These are phyloP conservation scores for Epistrophella euchroma DNA, from an alignment of 2,888 invertebrate species.

Conservation along the genomic window DNA sequence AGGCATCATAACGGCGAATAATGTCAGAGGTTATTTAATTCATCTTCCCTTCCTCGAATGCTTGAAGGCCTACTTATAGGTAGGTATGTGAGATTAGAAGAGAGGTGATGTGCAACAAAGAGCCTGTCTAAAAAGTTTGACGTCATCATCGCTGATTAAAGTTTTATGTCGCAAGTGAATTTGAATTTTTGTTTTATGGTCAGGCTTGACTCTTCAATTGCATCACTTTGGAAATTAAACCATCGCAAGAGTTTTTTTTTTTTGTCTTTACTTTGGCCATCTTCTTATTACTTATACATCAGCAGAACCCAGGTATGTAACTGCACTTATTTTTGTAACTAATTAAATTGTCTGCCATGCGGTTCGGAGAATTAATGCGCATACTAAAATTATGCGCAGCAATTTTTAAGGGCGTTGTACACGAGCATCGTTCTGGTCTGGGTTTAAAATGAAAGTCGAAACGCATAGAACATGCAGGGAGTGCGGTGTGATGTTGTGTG, in stretches of 20 bases:
- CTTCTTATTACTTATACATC: not conserved
- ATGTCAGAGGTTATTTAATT: constrained; percentile 54
- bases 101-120: not conserved
- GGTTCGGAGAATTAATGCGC: constrained; percentile 40
- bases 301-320: not conserved
- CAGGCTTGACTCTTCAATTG: constrained; percentile 20
- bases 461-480: constrained; percentile 1
- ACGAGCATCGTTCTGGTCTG: constrained; percentile 16
- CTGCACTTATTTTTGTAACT: constrained; percentile 17
- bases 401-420: constrained; percentile 57
- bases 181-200: not conserved
- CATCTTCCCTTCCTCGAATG: not conserved
- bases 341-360: constrained; percentile 31
- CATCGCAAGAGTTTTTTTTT: not conserved
- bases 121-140: constrained; percentile 31
- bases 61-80: not conserved
- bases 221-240: constrained; percentile 25
- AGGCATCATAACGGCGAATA: constrained; percentile 41
- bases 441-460: not conserved
- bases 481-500: not conserved
- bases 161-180: not conserved
- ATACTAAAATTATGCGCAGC: constrained; percentile 45
- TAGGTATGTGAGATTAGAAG: too few relatives aligned
- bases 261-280: not conserved
- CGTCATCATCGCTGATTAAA: constrained; percentile 18